Conservation (phyloP, 2,888 invertebrate genomes). For the Strigamia maritima region DNA sequence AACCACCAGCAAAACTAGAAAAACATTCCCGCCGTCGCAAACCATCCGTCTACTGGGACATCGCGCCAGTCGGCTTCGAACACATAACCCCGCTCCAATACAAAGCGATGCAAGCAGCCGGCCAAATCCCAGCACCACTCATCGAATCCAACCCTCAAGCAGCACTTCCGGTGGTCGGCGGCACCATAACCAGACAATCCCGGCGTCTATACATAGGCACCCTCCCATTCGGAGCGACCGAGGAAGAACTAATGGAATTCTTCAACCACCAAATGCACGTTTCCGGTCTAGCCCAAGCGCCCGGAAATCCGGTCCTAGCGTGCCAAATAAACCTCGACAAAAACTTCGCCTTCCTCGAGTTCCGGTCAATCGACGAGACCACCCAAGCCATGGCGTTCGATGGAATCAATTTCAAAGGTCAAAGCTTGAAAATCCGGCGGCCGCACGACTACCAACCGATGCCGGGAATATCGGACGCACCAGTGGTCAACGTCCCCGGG, state of each 20-base stretch:
- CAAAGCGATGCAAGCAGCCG: constrained; percentile 75
- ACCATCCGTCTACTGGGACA: constrained; percentile 96
- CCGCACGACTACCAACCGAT: constrained; percentile 98
- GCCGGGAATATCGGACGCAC: constrained; percentile 89
- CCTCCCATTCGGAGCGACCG: constrained; percentile 97
- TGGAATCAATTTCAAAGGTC: constrained; percentile 97
- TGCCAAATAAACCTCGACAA: constrained; percentile 99
- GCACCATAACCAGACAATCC: constrained; percentile 92
- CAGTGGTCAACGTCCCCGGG: constrained; percentile 73
- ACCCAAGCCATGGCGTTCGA: constrained; percentile 99
- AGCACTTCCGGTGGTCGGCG: constrained; percentile 96
- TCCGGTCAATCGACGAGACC: constrained; percentile 95
- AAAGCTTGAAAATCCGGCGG: constrained; percentile 93
- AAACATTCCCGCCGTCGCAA: constrained; percentile 79
- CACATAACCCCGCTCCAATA: constrained; percentile 95
- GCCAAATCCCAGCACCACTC: constrained; percentile 91
- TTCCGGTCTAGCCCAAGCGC: constrained; percentile 93
- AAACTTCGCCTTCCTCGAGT: constrained; percentile 97
- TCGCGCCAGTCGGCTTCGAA: constrained; percentile 95
- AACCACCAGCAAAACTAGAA: constrained; percentile 53
- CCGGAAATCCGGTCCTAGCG: constrained; percentile 96
- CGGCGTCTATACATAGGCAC: constrained; percentile 92
- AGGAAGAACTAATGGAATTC: constrained; percentile 98
- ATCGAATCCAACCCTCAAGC: constrained; percentile 86
- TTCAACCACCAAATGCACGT: constrained; percentile 99